Conservation (phyloP, 2,113 vertebrate genomes). For the Donacobius atricapilla region DNA sequence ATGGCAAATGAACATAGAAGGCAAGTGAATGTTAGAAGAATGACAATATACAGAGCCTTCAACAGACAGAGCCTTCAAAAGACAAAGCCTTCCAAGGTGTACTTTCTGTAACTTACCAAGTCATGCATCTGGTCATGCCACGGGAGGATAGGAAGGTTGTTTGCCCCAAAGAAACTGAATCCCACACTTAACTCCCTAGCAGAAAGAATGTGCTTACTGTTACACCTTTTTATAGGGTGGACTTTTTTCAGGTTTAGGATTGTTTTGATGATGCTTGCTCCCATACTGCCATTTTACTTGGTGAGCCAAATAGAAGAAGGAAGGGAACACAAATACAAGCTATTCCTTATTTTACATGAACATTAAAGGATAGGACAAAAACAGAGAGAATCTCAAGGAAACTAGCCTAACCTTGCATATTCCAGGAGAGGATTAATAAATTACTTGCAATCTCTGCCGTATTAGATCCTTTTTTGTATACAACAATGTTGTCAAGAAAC, state of each 20-base stretch:
- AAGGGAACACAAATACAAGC: neutral
- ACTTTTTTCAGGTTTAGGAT: neutral
- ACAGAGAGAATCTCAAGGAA: neutral
- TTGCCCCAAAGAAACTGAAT: neutral
- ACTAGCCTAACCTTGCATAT: neutral
- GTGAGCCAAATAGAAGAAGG: neutral
- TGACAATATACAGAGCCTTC: neutral
- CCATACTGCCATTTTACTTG: neutral
- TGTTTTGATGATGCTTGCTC: neutral
- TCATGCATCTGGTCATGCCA: neutral
- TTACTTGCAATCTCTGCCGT: neutral
- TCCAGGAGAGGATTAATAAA: neutral
- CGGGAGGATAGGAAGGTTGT: neutral
- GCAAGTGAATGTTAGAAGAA: neutral
- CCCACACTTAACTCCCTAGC: neutral
- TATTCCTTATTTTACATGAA: neutral
- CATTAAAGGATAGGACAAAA: neutral
- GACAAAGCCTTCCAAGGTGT: neutral
- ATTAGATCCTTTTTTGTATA: neutral
- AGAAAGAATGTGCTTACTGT: neutral
- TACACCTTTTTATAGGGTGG: neutral
- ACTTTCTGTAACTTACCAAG: neutral
- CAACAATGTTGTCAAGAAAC: neutral
- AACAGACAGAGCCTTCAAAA: neutral
- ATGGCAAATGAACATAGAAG: neutral